These are phyloP conservation scores for Podilymbus podiceps DNA, from an alignment of 2,113 vertebrate species.

Conservation along the genomic window DNA sequence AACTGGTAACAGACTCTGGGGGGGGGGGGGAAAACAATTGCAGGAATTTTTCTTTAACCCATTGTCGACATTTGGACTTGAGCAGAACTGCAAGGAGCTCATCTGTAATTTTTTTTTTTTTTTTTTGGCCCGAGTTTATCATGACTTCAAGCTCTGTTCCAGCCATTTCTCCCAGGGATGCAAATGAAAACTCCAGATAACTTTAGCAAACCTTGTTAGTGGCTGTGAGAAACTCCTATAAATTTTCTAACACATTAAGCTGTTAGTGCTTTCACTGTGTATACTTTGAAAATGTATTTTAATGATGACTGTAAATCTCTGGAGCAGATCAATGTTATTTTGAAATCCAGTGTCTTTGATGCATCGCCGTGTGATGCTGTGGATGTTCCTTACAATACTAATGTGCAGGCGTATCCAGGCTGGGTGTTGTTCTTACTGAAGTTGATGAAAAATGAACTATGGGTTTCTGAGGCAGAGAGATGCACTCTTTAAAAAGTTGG, in stretches of 20 bases:
- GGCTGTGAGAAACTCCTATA: accelerated
- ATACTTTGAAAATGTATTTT: neutral
- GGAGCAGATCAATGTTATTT: neutral
- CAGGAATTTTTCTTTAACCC: neutral
- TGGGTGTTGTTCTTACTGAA: neutral
- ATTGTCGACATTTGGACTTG: neutral
- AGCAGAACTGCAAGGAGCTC: neutral
- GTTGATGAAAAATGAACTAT: neutral
- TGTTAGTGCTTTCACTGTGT: neutral
- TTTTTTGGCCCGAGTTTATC: neutral
- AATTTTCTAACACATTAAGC: neutral
- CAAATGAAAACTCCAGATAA: neutral
- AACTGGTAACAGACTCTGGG: neutral
- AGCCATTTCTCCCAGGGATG: neutral
- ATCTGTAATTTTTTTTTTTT: neutral
- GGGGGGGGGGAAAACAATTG: neutral
- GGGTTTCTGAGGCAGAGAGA: neutral
- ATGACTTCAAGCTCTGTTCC: neutral
- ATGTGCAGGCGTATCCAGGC: neutral
- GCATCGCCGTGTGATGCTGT: neutral
- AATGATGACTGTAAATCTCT: neutral
- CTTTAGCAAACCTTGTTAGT: neutral
- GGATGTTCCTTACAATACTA: neutral
- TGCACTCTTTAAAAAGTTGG: neutral
- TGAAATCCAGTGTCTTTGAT: neutral